Evolutionary conservation across 2,113 vertebrate species (phyloP).

Genomic region (Telmatochromis sp.): DNA sequence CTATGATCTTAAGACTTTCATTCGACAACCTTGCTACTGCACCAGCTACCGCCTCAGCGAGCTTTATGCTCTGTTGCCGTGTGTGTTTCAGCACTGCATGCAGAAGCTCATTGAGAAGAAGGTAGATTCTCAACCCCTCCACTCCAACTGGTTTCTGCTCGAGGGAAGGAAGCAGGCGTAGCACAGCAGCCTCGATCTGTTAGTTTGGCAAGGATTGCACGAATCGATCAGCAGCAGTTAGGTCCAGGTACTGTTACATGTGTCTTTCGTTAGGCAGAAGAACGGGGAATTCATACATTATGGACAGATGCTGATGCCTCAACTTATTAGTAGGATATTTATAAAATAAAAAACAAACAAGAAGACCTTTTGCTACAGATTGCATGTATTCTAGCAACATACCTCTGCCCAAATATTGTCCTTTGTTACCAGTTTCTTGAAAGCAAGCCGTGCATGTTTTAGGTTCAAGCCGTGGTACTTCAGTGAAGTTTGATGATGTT

Average conservation of each 20-base stretch:
- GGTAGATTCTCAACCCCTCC: conserved; percentile 48
- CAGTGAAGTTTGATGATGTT: conserved; percentile 50
- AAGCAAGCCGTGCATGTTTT: conserved; percentile 3
- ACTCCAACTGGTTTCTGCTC: background rate
- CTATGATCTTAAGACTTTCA: conserved; percentile 34
- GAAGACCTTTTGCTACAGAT: background rate
- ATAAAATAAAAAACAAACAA: background rate
- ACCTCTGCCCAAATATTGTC: conserved; percentile 29
- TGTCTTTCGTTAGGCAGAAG: fast-evolving
- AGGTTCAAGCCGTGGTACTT: conserved; percentile 45
- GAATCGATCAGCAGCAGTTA: background rate
- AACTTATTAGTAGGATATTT: background rate
- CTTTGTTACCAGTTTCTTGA: conserved; percentile 41
- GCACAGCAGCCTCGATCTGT: conserved; percentile 24
- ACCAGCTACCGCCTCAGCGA: conserved; percentile 6
- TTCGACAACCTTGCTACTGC: conserved; percentile 15
- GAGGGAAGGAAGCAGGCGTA: background rate
- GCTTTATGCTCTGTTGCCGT: background rate
- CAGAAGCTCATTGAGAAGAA: conserved; percentile 52
- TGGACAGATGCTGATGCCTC: background rate
- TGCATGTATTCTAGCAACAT: background rate
- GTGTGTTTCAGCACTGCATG: background rate
- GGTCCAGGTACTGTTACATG: background rate
- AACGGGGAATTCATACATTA: background rate
- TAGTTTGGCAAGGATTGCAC: background rate